Evolutionary conservation across 2,113 vertebrate species (phyloP), one percentile per base, ranked within the genome.

Genomic region (Willisornis vidua): DNA sequence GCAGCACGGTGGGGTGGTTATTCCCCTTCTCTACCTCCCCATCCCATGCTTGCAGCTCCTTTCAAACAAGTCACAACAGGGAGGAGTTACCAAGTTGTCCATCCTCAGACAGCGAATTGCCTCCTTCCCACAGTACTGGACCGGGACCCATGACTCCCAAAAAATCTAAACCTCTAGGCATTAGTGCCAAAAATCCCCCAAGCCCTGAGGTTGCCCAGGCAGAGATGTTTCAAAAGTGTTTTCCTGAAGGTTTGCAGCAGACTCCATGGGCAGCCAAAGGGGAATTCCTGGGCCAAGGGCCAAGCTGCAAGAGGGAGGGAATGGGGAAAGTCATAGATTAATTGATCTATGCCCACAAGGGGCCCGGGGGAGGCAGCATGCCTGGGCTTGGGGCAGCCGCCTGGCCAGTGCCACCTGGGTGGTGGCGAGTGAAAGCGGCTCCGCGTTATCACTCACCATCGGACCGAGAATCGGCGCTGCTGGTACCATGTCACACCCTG

Each of bases 261-360:
- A 8, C 11, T 80, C 51, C 71, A 13, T 20, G 83, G 89, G 73
- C 59, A 77, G 71, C 37, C 31, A 29, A 46, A 51, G 39, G 68
- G 74, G 70, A 94, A 91, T 90, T 90, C 82, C 91, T 90, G 85
- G 82, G 93, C 88, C 85, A 73, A 59, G 75, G 75, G 87, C 87
- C 91, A 93, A 78, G 45, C 31, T 31, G 41, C 1, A 5, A 4
- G 16, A 11, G 39, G 57, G 80, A 87, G 26, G 63, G 70, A 51
- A 71, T 41, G 23, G n/a, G 67, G 70, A 22, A 49, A 76, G 16
- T 66, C 31, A 26, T 79, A 66, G 41, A 79, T 91, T 18, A 59
- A 62, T 41, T 59, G 76, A 41, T 80, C 13, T 46, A 2, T 1
- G 0, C 29, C 37, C 4, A 1, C 0, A 0, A 82, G 75, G 66